Evolutionary conservation across 2,113 vertebrate species (phyloP), one percentile per base, ranked within the genome.

Genomic region (Dipodomys merriami): DNA sequence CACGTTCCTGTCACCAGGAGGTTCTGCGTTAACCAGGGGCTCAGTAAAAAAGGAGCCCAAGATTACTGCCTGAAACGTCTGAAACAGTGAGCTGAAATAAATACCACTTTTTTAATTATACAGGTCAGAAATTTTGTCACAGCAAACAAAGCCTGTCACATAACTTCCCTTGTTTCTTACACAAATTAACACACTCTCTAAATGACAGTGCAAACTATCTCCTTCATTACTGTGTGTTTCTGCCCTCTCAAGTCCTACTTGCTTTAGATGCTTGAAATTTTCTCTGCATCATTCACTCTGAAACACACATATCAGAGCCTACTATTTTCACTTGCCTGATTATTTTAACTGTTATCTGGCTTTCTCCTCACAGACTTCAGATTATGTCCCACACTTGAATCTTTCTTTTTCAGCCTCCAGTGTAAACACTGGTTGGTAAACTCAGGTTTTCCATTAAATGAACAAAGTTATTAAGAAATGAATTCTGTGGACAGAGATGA

Each of bases 151-250:
- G 15, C 2, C 49, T 49, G 49, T 49, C 49, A 49, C 49, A 49
- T 49, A 49, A 20, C 3, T 62, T 35, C 29, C 74, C 27, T 53
- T 65, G 11, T 20, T 39, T 25, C 30, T 4, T 12, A 1, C 0
- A 13, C 12, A 57, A 90, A 85, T 49, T 27, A 19, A 72, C 4
- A 71, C 12, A 5, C 22, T 71, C 11, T 65, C 33, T 5, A 10
- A 88, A 27, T 7, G n/a, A 35, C 6, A 69, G 13, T 20, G 57
- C 7, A 73, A 29, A 64, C 1, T 0, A 27, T n/a, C 19, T 46
- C 46, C 60, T 22, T 74, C 73, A 73, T 0, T 57, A 33, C 64
- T n/a, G 44, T 0, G 0, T 57, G 6, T n/a, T 57, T 30, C 57
- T 29, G 6, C 49, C 5, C 23, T 46, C n/a, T 69, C 11, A 33